phyloP scores from a whole-genome alignment of 1,140 invertebrate genomes.

The Apocrypta bakeri region DNA sequence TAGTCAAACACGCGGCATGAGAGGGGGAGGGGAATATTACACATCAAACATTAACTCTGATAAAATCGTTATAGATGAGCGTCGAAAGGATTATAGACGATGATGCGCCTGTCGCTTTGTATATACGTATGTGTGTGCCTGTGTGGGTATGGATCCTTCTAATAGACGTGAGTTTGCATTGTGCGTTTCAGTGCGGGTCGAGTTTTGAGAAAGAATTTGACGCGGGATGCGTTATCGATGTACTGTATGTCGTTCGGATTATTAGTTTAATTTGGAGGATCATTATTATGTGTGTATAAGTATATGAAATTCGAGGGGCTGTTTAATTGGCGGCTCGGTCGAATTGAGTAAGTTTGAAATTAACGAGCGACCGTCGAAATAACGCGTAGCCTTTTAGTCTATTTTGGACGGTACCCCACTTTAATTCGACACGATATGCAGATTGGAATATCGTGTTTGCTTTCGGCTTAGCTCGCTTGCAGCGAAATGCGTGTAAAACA shows the following conservation, averaged over 20 bases:
- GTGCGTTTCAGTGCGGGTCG: neutral
- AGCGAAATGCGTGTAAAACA: neutral
- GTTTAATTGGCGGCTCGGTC: neutral
- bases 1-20: slow-evolving; percentile 28
- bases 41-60: slow-evolving; percentile 47
- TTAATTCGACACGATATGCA: neutral
- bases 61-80: slow-evolving; percentile 40
- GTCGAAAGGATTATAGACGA: slow-evolving; percentile 30
- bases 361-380: neutral
- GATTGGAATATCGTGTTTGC: neutral
- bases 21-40: slow-evolving; percentile 24
- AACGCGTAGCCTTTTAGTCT: neutral
- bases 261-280: neutral
- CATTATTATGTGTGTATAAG: neutral
- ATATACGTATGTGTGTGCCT: neutral
- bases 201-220: neutral
- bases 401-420: neutral
- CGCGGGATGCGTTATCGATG: neutral
- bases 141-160: neutral
- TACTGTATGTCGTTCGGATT: neutral
- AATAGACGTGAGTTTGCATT: slow-evolving; percentile 29
- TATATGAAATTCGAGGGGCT: neutral
- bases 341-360: neutral
- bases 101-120: slow-evolving; percentile 13
- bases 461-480: neutral